Evolutionary conservation across 2,113 vertebrate genomes (phyloP).

Genomic region (Bos indicus): DNA sequence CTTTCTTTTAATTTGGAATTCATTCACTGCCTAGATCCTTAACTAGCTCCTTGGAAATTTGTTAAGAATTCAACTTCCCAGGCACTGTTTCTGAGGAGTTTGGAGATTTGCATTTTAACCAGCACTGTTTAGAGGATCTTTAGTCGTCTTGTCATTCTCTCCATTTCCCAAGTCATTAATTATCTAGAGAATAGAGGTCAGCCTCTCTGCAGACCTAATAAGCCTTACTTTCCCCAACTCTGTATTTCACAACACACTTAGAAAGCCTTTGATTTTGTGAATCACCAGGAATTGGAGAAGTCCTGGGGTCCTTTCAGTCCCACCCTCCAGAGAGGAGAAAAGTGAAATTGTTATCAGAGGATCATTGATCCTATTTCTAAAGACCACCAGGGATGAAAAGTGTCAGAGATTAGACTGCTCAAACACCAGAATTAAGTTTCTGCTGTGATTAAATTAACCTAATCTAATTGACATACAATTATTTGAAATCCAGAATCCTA

Average conservation of each 20-base stretch:
- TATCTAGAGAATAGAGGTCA: background rate
- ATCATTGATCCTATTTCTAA: background rate
- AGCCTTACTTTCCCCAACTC: background rate
- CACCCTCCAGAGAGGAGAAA: background rate
- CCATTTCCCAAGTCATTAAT: background rate
- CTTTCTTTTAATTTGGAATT: background rate
- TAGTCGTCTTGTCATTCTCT: background rate
- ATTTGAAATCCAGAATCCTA: background rate
- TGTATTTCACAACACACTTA: background rate
- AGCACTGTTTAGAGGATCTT: background rate
- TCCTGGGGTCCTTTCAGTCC: background rate
- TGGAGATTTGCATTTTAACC: background rate
- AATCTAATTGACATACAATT: background rate
- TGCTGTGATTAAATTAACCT: background rate
- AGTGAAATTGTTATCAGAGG: background rate
- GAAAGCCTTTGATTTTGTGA: background rate
- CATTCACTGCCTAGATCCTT: background rate
- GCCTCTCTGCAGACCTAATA: background rate
- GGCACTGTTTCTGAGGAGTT: background rate
- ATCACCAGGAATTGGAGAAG: background rate
- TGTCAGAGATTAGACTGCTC: background rate
- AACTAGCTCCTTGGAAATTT: background rate
- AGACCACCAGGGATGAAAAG: background rate
- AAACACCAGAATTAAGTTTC: background rate
- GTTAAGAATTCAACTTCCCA: background rate